Conservation (phyloP, 1,140 invertebrate species). For the Zaprionus inermis region DNA sequence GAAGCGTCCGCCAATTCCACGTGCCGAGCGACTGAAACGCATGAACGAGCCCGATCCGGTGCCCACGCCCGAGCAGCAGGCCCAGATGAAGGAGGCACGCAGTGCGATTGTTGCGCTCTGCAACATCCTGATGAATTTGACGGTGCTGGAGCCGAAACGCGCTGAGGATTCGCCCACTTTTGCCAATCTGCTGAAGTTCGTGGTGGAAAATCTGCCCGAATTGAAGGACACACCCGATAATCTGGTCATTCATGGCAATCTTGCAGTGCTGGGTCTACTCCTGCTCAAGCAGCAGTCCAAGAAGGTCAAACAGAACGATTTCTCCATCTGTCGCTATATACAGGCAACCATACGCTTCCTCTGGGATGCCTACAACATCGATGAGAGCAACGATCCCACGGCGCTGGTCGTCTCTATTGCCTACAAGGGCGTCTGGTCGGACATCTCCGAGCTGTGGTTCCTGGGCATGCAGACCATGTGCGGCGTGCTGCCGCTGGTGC, state of each 20-base stretch:
- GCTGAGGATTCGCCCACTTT: constrained; percentile 91
- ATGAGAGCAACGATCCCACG: constrained; percentile 92
- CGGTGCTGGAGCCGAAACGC: constrained; percentile 92
- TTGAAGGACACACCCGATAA: constrained; percentile 93
- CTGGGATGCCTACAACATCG: constrained; percentile 96
- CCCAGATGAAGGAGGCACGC: constrained; percentile 93
- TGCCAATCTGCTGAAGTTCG: constrained; percentile 92
- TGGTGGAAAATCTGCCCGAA: constrained; percentile 94
- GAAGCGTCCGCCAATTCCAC: constrained; percentile 91
- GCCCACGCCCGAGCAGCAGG: constrained; percentile 88
- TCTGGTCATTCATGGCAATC: constrained; percentile 92
- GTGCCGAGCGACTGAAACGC: constrained; percentile 90
- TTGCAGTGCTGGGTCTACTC: constrained; percentile 92
- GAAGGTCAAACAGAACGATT: constrained; percentile 93
- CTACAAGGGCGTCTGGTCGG: constrained; percentile 94
- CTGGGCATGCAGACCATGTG: constrained; percentile 96
- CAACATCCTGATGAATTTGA: constrained; percentile 96
- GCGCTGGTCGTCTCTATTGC: constrained; percentile 92
- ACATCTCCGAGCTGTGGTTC: constrained; percentile 96
- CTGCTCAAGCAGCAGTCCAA: constrained; percentile 93
- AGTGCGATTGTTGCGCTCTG: constrained; percentile 93
- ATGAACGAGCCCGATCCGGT: constrained; percentile 90
- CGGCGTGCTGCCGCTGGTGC: constrained; percentile 90
- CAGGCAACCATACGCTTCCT: constrained; percentile 94
- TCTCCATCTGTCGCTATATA: constrained; percentile 94